Evolutionary conservation across 1,140 invertebrate species (phyloP).

Genomic region (Telenomus remus): DNA sequence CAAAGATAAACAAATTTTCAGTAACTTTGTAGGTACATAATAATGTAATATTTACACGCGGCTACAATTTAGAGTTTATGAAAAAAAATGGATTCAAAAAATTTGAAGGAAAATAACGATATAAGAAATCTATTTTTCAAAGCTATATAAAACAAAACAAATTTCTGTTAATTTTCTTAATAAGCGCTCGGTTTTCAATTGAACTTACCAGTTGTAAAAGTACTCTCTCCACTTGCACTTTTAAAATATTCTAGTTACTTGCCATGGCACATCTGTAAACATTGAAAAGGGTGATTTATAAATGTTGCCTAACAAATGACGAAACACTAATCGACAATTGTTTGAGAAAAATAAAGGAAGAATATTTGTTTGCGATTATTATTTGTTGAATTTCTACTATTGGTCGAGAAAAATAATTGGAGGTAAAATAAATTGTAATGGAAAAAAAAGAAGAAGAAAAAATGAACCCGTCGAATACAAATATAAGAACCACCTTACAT

Average conservation of each 20-base stretch:
- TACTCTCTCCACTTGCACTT: conserved; percentile 30
- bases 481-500: conserved; percentile 47
- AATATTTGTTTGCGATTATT: too few relatives aligned
- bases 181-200: conserved; percentile 41
- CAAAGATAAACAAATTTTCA: conserved; percentile 13
- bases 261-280: conserved; percentile 42
- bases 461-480: conserved; percentile 16
- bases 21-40: conserved; percentile 3
- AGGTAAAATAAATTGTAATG: background rate
- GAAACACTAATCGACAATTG: background rate
- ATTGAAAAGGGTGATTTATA: conserved; percentile 9
- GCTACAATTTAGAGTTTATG: conserved; percentile 22
- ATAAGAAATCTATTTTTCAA: conserved; percentile 4
- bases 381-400: too few relatives aligned
- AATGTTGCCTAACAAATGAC: background rate
- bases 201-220: conserved; percentile 41
- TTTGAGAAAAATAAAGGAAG: background rate
- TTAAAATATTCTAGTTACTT: conserved; percentile 21
- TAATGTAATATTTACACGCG: conserved; percentile 15
- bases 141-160: conserved; percentile 32
- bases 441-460: conserved; percentile 2
- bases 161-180: conserved; percentile 23
- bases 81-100: conserved; percentile 28
- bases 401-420: too few relatives aligned
- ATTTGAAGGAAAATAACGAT: conserved; percentile 14